Percentiles rank a stretch among this genome's conserved stretches.
Evolutionary conservation across 1,140 invertebrate species (phyloP).

Genomic region (Calliphora vicina): DNA sequence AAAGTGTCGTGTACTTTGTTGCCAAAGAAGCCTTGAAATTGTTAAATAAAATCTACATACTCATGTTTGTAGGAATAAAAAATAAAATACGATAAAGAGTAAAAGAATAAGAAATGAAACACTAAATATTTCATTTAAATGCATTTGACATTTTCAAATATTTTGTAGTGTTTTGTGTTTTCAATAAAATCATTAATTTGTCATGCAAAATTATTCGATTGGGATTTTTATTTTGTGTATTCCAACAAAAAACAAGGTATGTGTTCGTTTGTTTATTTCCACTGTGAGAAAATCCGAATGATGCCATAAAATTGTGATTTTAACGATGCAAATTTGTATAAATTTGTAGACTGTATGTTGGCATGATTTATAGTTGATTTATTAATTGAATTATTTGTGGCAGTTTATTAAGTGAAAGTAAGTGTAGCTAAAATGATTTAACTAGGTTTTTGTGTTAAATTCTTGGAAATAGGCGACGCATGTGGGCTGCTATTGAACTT

Average conservation of each 20-base stretch:
- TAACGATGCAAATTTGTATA: not conserved
- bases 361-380: not conserved
- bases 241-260: not conserved
- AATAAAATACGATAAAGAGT: too few relatives aligned
- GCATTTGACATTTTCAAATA: constrained; percentile 18
- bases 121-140: not conserved
- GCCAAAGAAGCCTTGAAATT: constrained; percentile 24
- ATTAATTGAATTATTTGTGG: not conserved
- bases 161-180: constrained; percentile 13
- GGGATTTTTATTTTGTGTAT: not conserved
- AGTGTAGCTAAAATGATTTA: not conserved
- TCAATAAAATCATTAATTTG: constrained; percentile 31
- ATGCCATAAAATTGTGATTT: not conserved
- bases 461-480: too few relatives aligned
- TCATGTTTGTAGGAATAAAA: too few relatives aligned
- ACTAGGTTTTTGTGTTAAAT: not conserved
- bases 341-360: not conserved
- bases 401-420: not conserved
- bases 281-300: not conserved
- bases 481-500: not conserved
- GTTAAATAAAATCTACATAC: not conserved
- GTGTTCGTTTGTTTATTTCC: not conserved
- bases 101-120: not conserved
- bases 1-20: constrained; percentile 26
- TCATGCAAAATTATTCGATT: constrained; percentile 7